Conservation (phyloP, 2,113 vertebrate species). For the Nothoprocta pentlandii region DNA sequence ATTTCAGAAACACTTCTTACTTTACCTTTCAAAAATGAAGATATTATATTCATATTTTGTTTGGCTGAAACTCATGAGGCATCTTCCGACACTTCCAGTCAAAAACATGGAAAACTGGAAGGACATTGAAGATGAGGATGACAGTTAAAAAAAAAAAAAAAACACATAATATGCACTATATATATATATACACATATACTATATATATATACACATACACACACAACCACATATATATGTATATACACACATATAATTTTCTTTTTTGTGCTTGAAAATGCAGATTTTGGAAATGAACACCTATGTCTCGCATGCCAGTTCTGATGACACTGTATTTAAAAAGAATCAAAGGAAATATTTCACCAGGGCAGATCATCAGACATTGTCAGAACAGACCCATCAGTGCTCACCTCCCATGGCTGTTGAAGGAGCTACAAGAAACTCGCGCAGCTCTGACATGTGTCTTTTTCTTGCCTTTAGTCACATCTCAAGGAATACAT, state of each 20-base stretch:
- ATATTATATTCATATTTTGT: neutral
- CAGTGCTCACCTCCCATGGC: fast-evolving
- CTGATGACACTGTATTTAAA: neutral
- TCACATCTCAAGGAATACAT: neutral
- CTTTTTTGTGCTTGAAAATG: neutral
- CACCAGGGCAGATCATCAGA: neutral
- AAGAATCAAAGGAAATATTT: neutral
- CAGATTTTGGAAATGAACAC: fast-evolving
- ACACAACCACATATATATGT: no score
- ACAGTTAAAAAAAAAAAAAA: neutral
- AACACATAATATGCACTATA: no score
- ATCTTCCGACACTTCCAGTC: neutral
- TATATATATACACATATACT: no score
- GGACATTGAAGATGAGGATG: neutral
- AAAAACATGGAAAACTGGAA: neutral
- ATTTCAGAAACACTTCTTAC: neutral
- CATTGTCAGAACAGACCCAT: neutral
- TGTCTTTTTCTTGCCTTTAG: neutral
- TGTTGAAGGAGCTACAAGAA: neutral
- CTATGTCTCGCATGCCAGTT: neutral
- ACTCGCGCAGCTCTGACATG: fast-evolving
- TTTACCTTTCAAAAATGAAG: neutral
- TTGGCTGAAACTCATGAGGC: neutral
- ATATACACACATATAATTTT: neutral
- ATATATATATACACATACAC: no score